These are phyloP conservation scores for Muscicapa striata DNA, from an alignment of 2,797 vertebrate species.

Conservation along the genomic window DNA sequence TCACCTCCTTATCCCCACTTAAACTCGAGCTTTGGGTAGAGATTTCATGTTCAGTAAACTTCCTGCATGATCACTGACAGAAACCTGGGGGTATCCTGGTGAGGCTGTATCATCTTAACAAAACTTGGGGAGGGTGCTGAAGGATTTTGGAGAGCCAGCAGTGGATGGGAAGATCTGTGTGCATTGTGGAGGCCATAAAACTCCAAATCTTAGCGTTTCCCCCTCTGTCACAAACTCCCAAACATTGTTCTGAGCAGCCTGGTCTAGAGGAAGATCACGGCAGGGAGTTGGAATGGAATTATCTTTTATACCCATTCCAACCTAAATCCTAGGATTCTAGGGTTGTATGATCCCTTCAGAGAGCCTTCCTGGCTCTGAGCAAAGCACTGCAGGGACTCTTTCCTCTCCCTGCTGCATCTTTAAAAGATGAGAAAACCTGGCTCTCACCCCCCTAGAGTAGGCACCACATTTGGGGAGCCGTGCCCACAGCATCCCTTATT, in stretches of 20 bases:
- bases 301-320: neutral
- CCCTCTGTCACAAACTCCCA: neutral
- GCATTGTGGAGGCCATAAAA: neutral
- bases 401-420: neutral
- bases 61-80: accelerated
- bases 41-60: neutral
- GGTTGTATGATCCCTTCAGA: neutral
- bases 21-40: neutral
- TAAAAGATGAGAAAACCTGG: neutral
- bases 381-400: neutral
- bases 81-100: neutral
- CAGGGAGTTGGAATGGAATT: neutral
- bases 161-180: neutral
- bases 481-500: neutral
- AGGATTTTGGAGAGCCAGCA: neutral
- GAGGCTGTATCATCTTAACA: neutral
- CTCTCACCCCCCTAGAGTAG: neutral
- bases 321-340: neutral
- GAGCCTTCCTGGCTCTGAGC: neutral
- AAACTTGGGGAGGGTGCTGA: accelerated
- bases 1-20: neutral
- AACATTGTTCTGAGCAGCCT: neutral
- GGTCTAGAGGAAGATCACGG: neutral
- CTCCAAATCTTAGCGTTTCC: neutral
- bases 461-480: neutral